Conservation (phyloP, 2,888 invertebrate genomes). For the Meandrusa payeni region DNA sequence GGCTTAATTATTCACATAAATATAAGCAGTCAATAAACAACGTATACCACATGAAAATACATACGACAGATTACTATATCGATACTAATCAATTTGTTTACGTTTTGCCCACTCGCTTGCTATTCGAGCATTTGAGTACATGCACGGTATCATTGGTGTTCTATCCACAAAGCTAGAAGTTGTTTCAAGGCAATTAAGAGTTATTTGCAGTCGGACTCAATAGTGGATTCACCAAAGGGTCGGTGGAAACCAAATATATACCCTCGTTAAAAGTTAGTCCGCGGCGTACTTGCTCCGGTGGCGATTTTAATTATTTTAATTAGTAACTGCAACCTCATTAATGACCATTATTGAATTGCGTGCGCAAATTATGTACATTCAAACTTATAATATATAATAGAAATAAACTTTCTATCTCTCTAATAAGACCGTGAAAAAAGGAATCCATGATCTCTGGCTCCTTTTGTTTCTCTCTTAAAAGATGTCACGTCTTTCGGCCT, state of each 20-base stretch:
- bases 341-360: too few relatives aligned
- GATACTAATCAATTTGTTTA: constrained; percentile 22
- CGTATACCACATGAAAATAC: too few relatives aligned
- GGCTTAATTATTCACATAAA: background rate
- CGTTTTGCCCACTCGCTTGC: constrained; percentile 24
- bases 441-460: too few relatives aligned
- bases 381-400: too few relatives aligned
- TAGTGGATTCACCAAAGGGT: constrained; percentile 79
- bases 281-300: constrained; percentile 50
- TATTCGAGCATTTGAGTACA: constrained; percentile 37
- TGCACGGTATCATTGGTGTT: constrained; percentile 48
- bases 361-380: too few relatives aligned
- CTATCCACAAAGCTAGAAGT: constrained; percentile 60
- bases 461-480: too few relatives aligned
- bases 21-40: too few relatives aligned
- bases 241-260: constrained; percentile 77
- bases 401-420: too few relatives aligned
- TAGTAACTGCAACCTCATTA: constrained; percentile 67
- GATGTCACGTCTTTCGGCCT: too few relatives aligned
- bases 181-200: constrained; percentile 78
- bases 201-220: constrained; percentile 77
- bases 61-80: too few relatives aligned
- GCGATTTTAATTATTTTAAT: constrained; percentile 79
- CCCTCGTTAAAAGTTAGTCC: constrained; percentile 80
- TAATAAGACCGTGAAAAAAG: too few relatives aligned